These are phyloP conservation scores for Bujurquina vittata DNA, from an alignment of 2,113 vertebrate genomes.

Conservation along the genomic window DNA sequence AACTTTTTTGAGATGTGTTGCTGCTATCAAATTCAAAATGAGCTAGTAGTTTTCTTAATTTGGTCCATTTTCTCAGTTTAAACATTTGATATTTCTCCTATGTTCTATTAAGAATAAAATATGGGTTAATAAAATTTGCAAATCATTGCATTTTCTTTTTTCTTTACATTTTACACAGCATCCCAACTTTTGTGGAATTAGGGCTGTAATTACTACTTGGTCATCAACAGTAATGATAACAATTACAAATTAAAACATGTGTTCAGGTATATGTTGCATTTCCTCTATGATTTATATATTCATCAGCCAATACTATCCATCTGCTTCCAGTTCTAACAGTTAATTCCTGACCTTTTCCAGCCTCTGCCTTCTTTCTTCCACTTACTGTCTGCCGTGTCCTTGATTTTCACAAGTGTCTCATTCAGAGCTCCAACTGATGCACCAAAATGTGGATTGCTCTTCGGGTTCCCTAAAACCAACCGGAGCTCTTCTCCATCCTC, in stretches of 20 bases:
- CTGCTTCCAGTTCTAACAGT: not conserved
- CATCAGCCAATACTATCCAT: not conserved
- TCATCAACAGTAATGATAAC: not conserved
- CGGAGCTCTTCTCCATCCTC: slow-evolving; percentile 91
- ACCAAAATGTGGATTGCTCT: slow-evolving; percentile 87
- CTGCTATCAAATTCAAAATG: too few relatives aligned
- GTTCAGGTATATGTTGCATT: not conserved
- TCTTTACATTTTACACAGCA: not conserved
- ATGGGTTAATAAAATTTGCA: too few relatives aligned
- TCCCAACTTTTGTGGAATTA: not conserved
- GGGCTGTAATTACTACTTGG: not conserved
- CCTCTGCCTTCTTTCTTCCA: not conserved
- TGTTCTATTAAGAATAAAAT: too few relatives aligned
- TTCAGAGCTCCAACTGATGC: slow-evolving; percentile 88
- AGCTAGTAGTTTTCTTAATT: too few relatives aligned
- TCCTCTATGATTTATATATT: not conserved
- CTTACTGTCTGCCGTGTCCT: slow-evolving; percentile 92
- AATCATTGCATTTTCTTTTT: too few relatives aligned
- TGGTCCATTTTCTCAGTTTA: too few relatives aligned
- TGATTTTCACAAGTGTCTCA: slow-evolving; percentile 89
- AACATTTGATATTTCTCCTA: too few relatives aligned
- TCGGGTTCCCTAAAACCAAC: slow-evolving; percentile 88
- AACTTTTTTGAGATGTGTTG: too few relatives aligned
- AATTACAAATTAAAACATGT: not conserved
- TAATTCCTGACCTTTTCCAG: not conserved